Conservation (phyloP, 1,140 invertebrate species). For the Artemia franciscana region DNA sequence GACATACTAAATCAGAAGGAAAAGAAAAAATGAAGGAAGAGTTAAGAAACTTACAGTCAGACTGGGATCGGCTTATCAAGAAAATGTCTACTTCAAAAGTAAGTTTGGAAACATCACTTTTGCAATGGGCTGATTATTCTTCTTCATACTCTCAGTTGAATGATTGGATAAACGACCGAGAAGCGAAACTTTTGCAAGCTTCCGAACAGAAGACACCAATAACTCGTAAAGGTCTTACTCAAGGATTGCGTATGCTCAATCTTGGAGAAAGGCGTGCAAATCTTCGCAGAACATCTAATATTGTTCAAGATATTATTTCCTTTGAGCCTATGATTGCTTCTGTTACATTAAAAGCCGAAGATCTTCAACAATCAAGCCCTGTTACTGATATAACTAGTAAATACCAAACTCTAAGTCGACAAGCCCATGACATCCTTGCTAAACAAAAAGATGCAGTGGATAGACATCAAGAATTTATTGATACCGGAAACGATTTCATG, state of each 20-base stretch:
- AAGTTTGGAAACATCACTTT: constrained; percentile 62
- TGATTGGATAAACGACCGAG: constrained; percentile 83
- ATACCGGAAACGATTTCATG: constrained; percentile 69
- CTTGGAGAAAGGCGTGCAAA: constrained; percentile 64
- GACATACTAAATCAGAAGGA: constrained; percentile 68
- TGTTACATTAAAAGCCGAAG: constrained; percentile 68
- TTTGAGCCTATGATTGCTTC: constrained; percentile 88
- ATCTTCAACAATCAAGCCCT: constrained; percentile 49
- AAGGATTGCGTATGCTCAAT: constrained; percentile 46
- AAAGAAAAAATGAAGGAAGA: constrained; percentile 63
- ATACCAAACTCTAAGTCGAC: constrained; percentile 66
- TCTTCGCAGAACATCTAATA: constrained; percentile 69
- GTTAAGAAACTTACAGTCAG: constrained; percentile 68
- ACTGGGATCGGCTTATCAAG: constrained; percentile 74
- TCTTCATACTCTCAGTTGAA: constrained; percentile 70
- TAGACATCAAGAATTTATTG: constrained; percentile 67
- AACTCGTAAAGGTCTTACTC: constrained; percentile 20
- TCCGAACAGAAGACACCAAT: constrained; percentile 43
- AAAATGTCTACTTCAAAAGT: constrained; percentile 82
- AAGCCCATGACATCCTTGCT: constrained; percentile 67
- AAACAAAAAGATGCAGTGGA: constrained; percentile 73
- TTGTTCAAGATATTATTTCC: constrained; percentile 78
- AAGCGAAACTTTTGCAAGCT: constrained; percentile 78
- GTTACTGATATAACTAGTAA: constrained; percentile 69
- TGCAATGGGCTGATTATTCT: constrained; percentile 89